Evolutionary conservation across 2,797 vertebrate genomes (phyloP), one percentile per base, ranked within the genome.

Genomic region (Chelidonichthys spinosus): DNA sequence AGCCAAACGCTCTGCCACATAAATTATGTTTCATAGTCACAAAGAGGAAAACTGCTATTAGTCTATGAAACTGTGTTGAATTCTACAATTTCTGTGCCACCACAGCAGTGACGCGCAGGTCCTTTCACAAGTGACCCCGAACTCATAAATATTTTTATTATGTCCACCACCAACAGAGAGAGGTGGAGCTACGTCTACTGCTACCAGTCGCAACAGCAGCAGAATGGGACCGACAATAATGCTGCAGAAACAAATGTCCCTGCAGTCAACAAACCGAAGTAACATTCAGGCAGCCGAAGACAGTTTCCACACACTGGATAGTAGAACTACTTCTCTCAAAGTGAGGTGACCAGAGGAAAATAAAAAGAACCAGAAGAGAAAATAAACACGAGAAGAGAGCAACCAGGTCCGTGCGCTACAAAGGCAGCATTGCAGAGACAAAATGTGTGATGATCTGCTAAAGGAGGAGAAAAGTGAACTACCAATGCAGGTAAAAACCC

Each of bases 351-450:
- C 11, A 11, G 7, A 56, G 7, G 11, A 17, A 36, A 32, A 67
- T 33, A 15, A 9, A 59, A 74, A 35, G 1, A 65, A 37, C 8
- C 15, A 4, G 11, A 39, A 1, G 11, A 37, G 4, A 59, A 15
- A 6, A 64, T 32, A 35, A 68, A 53, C 1, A 7, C 8, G 33
- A 18, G 3, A n/a, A 32, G 49, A 69, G 9, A 55, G 4, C 39
- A 60, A 55, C 0, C 0, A 42, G 7, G 25, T 25, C 25, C 25
- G 25, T 25, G 25, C 25, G 25, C 46, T 47, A 25, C 2, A 46
- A 18, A 53, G 52, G 61, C 50, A 37, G 33, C 72, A 64, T 25
- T 75, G 67, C 63, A 35, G 7, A 36, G 14, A 52, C 0, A 36
- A 63, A 32, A 43, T 2, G 42, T 5, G 15, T 14, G 2, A 54